Evolutionary conservation across 1,140 invertebrate species (phyloP).

Genomic region (Pseudomyrmex gracilis): DNA sequence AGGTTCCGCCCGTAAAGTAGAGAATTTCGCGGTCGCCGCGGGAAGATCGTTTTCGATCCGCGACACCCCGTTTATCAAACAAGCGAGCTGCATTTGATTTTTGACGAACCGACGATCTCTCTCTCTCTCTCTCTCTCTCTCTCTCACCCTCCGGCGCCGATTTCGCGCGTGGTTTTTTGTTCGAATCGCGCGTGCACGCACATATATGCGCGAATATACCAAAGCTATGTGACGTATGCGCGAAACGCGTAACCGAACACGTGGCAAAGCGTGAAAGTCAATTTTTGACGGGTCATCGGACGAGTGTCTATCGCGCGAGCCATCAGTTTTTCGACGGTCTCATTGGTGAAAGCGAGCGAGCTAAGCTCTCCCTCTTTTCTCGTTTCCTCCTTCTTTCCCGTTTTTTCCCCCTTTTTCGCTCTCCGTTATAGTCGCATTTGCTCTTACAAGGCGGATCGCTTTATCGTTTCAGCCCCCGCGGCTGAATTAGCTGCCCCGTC

Average conservation of each 20-base stretch:
- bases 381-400: neutral
- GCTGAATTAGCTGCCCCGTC: slow-evolving; percentile 13
- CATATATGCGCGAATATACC: neutral
- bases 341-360: slow-evolving; percentile 31
- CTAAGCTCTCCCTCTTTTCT: neutral
- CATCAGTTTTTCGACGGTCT: slow-evolving; percentile 54
- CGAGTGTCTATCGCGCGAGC: slow-evolving; percentile 62
- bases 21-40: slow-evolving; percentile 45
- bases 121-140: neutral
- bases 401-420: neutral
- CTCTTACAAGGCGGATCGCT: neutral
- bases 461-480: slow-evolving; percentile 1
- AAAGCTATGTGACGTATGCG: slow-evolving; percentile 22
- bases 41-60: slow-evolving; percentile 27
- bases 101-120: too few species aligned
- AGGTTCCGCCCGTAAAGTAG: slow-evolving; percentile 49
- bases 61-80: too few species aligned
- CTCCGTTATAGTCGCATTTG: neutral
- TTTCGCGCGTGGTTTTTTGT: neutral
- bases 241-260: slow-evolving; percentile 67
- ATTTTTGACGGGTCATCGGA: slow-evolving; percentile 70
- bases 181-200: slow-evolving; percentile 13
- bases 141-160: neutral
- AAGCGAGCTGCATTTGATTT: too few species aligned
- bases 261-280: slow-evolving; percentile 68